Base-by-base conservation (phyloP, 2,888 invertebrate species). In the Hypselothyrea guttata region DNA sequence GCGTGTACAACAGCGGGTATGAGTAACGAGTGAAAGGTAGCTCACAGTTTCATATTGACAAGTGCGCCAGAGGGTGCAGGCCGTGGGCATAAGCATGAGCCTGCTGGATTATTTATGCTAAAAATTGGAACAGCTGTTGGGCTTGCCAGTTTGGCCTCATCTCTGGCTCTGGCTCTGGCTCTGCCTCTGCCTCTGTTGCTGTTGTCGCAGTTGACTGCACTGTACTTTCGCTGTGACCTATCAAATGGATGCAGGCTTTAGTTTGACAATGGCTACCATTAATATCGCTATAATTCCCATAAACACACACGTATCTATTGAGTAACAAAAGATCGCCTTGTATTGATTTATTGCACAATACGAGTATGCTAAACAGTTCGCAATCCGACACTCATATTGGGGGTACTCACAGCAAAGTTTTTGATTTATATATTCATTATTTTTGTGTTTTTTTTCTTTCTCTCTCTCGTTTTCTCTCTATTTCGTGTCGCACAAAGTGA, bases 71-170 rank as follows among this genome's bases (percentile, higher is more conserved):
- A 35, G 27, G 49, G 33, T 38, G 51, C 22, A 30, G 35, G 22
- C 13, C 13, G 27, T 5, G 47, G 41, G 64, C 52, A 62, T 46
- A 49, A 48, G 57, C 69, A 69, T 60, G 63, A 74, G 82, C 64
- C 77, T 53, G 58, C 37, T 48, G 75, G 73, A 67, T 78, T 83
- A 83, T 78, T 83, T 83, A 65, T 73, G 76, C 71, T 73, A 66
- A 75, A 84, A 81, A 81, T 84, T 84, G 85, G 81, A 84, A 73
- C 81, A 84, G 81, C 82, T 62, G 84, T 61, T 48, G 61, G 69
- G 63, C 63, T 46, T 28, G 22, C 31, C 42, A 34, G 37, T 12
- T 16, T 13, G 27, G 52, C 33, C 72, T 48, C 70, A 61, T 67
- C 53, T 58, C 37, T 52, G 53, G 48, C 60, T 16, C 22, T 37